A percentile compares a stretch with the other conserved stretches of the same genome.
phyloP scores from a whole-genome alignment of 2,888 invertebrate species.

The Carabus problematicus region DNA sequence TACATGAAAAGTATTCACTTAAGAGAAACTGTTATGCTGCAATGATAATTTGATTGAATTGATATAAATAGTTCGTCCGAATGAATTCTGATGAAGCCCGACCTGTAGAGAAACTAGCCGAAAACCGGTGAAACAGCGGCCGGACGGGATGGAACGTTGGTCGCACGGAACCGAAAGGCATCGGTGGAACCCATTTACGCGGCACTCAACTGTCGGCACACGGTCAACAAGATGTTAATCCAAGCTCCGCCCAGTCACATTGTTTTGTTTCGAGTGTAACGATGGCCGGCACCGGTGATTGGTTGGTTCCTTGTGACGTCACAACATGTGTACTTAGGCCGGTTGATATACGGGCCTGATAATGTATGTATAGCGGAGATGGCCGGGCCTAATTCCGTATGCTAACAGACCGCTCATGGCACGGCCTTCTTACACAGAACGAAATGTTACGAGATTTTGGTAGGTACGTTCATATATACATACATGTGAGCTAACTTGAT shows the following conservation, averaged over 20 bases:
- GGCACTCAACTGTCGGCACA: slow-evolving; percentile 40
- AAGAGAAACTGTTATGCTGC: background rate
- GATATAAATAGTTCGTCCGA: background rate
- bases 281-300: slow-evolving; percentile 26
- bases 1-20: background rate
- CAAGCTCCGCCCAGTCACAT: slow-evolving; percentile 34
- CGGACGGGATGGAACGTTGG: background rate
- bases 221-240: slow-evolving; percentile 41
- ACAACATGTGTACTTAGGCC: slow-evolving; percentile 39
- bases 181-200: slow-evolving; percentile 38
- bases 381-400: slow-evolving; percentile 38
- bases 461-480: background rate
- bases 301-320: slow-evolving; percentile 29
- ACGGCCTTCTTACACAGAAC: slow-evolving; percentile 3
- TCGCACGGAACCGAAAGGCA: slow-evolving; percentile 22
- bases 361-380: slow-evolving; percentile 36
- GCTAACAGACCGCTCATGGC: slow-evolving; percentile 31
- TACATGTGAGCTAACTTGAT: too few species aligned
- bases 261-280: slow-evolving; percentile 42
- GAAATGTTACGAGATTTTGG: background rate
- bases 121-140: slow-evolving; percentile 29
- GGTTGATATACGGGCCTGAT: slow-evolving; percentile 39
- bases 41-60: background rate
- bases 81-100: slow-evolving; percentile 6
- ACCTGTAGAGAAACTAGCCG: slow-evolving; percentile 17